Base-by-base conservation (phyloP, 2,113 vertebrate genomes). In the Peromyscus californicus region DNA sequence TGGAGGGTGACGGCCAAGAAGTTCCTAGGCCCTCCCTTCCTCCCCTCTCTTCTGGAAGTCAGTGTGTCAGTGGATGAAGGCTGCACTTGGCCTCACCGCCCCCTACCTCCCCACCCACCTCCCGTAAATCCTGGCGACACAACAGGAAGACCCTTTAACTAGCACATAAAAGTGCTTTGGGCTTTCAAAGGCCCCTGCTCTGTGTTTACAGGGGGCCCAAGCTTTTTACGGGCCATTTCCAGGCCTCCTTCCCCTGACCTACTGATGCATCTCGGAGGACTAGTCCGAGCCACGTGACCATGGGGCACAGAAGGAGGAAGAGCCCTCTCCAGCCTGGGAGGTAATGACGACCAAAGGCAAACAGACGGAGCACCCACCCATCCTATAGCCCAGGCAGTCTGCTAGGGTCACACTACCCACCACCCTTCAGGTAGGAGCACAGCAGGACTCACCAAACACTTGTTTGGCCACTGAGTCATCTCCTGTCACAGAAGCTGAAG, bases 101-200 rank as follows among this genome's bases (percentile, higher is more conserved):
- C 91, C 78, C 85, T 4, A 3, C 16, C 4, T 72, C 88, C 79
- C 78, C 31, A 61, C 86, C 74, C 45, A 21, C 59, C 19, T 93
- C 97, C 97, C 79, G 61, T 98, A 98, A 98, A 97, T 92, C 75
- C 96, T 92, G 92, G 83, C 12, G 21, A 95, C 96, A 82, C 97
- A 93, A 97, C 96, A 96, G 97, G 96, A 98, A 97, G 59, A 83
- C 96, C 96, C 96, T 98, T 98, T 98, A 98, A 98, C 96, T 95
- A 90, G 96, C 94, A 97, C 92, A 97, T 98, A 97, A 98, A 98
- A 98, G 94, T 78, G 70, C 75, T 94, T 75, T 76, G 93, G 79
- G 95, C 83, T 97, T 97, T 97, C 97, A 98, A 96, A 98, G 97
- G 74, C 93, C 89, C 87, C 42, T 48, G 57, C 87, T 93, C 93